Evolutionary conservation across 2,797 vertebrate species (phyloP).

Genomic region (Manis crassicaudata): DNA sequence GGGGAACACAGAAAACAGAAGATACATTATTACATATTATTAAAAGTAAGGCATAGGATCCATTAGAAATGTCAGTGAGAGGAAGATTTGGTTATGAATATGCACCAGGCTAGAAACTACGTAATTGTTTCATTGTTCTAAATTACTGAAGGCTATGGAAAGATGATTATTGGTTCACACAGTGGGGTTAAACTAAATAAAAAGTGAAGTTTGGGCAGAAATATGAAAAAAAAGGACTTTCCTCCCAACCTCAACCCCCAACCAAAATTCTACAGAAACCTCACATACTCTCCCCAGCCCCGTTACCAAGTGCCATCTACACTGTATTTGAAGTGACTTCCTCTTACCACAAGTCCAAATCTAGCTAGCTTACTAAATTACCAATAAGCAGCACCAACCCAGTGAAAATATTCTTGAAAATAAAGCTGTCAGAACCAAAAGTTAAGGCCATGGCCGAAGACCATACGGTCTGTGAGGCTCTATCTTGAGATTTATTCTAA

Average conservation of each 20-base stretch:
- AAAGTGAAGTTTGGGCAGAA: not conserved
- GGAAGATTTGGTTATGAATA: not conserved
- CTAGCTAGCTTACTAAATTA: not conserved
- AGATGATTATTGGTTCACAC: not conserved
- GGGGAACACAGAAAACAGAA: not conserved
- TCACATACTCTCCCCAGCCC: not conserved
- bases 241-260: not conserved
- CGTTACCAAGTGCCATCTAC: not conserved
- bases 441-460: not conserved
- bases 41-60: not conserved
- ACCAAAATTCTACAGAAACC: not conserved
- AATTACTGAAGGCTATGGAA: not conserved
- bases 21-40: not conserved
- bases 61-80: not conserved
- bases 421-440: not conserved
- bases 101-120: not conserved
- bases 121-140: not conserved
- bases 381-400: not conserved
- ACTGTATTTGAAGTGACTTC: not conserved
- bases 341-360: not conserved
- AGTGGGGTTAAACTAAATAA: not conserved
- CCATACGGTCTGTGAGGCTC: not conserved
- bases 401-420: not conserved
- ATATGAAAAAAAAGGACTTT: not conserved
- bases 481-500: not conserved